phyloP scores from a whole-genome alignment of 2,888 invertebrate species.

The Archips crataeganus region DNA sequence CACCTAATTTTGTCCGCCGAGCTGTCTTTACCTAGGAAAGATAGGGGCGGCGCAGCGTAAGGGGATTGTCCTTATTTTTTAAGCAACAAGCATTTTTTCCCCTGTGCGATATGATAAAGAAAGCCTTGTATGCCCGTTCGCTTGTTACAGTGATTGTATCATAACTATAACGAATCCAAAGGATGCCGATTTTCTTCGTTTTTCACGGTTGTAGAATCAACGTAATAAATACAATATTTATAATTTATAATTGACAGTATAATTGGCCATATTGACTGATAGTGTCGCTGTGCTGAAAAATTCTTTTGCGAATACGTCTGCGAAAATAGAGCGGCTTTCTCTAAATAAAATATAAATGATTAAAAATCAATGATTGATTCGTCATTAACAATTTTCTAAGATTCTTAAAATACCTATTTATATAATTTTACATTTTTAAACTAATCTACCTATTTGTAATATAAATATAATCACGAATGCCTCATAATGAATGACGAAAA shows the following conservation, averaged over 20 bases:
- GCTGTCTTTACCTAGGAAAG: too few species aligned
- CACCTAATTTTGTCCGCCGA: too few species aligned
- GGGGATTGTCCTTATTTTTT: too few species aligned
- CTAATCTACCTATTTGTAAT: slow-evolving; percentile 51
- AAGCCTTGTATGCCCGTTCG: too few species aligned
- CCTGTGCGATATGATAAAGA: too few species aligned
- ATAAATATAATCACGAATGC: slow-evolving; percentile 53
- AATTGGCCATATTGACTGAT: slow-evolving; percentile 9
- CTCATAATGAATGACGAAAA: slow-evolving; percentile 55
- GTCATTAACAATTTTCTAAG: slow-evolving; percentile 59
- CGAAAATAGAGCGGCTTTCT: slow-evolving; percentile 32
- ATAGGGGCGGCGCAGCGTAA: too few species aligned
- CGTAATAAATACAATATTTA: neutral
- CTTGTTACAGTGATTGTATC: too few species aligned
- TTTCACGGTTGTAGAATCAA: neutral
- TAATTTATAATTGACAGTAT: slow-evolving; percentile 4
- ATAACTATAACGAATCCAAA: neutral
- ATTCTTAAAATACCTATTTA: slow-evolving; percentile 51
- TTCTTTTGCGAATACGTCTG: neutral
- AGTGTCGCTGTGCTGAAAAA: neutral
- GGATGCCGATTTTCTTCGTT: neutral
- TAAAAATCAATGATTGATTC: slow-evolving; percentile 49
- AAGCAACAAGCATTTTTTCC: too few species aligned
- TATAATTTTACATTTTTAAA: slow-evolving; percentile 62
- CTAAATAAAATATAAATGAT: slow-evolving; percentile 30